These are phyloP conservation scores for Naja naja DNA, from an alignment of 2,113 vertebrate genomes.

Conservation along the genomic window DNA sequence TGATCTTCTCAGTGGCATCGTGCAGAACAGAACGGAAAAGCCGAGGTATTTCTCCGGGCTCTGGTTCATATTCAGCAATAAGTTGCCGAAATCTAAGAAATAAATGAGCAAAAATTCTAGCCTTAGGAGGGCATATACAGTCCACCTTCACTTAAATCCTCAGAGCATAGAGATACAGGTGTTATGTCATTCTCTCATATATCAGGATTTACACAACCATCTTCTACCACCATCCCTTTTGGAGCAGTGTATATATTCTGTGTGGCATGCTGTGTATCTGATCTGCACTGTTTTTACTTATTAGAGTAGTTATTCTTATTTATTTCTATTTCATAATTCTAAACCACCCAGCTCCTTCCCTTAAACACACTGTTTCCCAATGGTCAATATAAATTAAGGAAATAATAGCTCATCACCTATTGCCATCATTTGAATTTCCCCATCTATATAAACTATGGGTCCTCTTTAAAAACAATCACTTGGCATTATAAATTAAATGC, in stretches of 20 bases:
- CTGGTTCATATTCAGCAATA: constrained; percentile 83
- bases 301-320: background rate
- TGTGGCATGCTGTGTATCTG: background rate
- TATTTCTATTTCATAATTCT: background rate
- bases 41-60: constrained; percentile 82
- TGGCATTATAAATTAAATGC: background rate
- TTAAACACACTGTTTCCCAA: background rate
- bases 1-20: constrained; percentile 81
- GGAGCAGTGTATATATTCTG: background rate
- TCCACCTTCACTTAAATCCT: background rate
- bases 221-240: background rate
- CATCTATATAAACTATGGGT: background rate
- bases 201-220: background rate
- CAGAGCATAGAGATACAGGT: background rate
- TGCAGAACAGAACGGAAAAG: constrained; percentile 87
- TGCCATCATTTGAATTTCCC: background rate
- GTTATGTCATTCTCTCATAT: background rate
- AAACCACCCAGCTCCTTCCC: background rate
- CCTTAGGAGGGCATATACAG: background rate
- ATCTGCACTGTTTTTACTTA: background rate
- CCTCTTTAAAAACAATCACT: background rate
- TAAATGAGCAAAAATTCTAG: background rate
- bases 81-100: constrained; percentile 86
- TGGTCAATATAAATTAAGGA: background rate
- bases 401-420: background rate